These are phyloP conservation scores for Lepisosteus oculatus DNA, from an alignment of 2,113 vertebrate species.

Conservation along the genomic window DNA sequence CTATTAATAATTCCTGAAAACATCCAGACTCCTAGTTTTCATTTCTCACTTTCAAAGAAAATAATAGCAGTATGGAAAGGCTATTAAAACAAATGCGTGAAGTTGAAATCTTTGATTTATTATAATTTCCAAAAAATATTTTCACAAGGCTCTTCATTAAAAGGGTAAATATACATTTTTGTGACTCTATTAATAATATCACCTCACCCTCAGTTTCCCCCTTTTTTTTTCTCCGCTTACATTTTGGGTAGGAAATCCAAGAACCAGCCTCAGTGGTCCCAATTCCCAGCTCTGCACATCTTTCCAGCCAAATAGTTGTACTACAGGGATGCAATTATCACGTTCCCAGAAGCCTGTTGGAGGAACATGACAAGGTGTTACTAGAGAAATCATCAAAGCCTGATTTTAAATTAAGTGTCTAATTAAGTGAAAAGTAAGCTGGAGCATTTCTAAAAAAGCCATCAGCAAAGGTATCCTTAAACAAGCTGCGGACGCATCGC, in stretches of 20 bases:
- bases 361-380: conserved; percentile 57
- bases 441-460: conserved; percentile 13
- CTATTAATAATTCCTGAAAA: conserved; percentile 69
- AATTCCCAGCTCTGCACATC: conserved; percentile 27
- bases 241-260: conserved; percentile 26
- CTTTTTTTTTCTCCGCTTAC: conserved; percentile 30
- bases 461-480: conserved; percentile 10
- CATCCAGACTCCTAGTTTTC: conserved; percentile 61
- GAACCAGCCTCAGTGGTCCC: conserved; percentile 41
- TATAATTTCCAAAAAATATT: no score
- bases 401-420: conserved; percentile 63
- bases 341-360: conserved; percentile 46
- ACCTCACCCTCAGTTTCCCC: conserved; percentile 10
- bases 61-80: conserved; percentile 46
- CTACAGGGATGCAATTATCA: conserved; percentile 64
- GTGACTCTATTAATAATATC: background rate
- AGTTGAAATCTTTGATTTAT: no score
- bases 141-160: no score
- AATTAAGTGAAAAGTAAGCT: conserved; percentile 46
- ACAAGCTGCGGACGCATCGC: conserved; percentile 25
- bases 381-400: conserved; percentile 57
- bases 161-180: no score
- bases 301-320: conserved; percentile 43
- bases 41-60: conserved; percentile 56
- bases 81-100: conserved; percentile 33